Evolutionary conservation across 2,888 invertebrate genomes (phyloP).

Genomic region (Elgonia sp.): DNA sequence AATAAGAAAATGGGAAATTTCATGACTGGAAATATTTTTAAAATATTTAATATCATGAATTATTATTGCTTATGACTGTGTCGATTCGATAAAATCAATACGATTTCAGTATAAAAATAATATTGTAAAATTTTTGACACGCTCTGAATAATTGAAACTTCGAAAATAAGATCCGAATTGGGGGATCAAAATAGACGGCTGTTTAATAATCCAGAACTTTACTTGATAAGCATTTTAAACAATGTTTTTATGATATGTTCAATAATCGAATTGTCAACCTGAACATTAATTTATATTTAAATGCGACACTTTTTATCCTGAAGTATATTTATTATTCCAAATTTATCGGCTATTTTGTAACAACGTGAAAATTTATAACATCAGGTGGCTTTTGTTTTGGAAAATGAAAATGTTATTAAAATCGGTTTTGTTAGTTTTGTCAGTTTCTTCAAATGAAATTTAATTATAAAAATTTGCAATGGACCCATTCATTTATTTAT

Average conservation of each 20-base stretch:
- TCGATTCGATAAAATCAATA: conserved; percentile 55
- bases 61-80: conserved; percentile 26
- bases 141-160: conserved; percentile 52
- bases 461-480: too few relatives aligned
- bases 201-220: conserved; percentile 40
- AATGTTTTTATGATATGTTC: conserved; percentile 41
- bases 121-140: conserved; percentile 52
- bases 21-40: too few relatives aligned
- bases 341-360: conserved; percentile 19
- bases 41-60: background rate
- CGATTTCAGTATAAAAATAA: conserved; percentile 41
- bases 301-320: conserved; percentile 26
- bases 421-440: too few relatives aligned
- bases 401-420: background rate
- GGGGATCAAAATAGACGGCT: conserved; percentile 37
- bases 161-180: conserved; percentile 45
- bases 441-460: too few relatives aligned
- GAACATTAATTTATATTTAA: conserved; percentile 55
- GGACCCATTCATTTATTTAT: too few relatives aligned
- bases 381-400: too few relatives aligned
- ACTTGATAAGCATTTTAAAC: conserved; percentile 36
- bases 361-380: background rate
- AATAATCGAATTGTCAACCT: conserved; percentile 35
- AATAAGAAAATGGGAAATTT: too few relatives aligned
- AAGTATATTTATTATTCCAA: conserved; percentile 23